Percentiles rank a stretch among this genome's conserved stretches.
phyloP scores from a whole-genome alignment of 2,797 vertebrate species.

The Syngnathus acus region DNA sequence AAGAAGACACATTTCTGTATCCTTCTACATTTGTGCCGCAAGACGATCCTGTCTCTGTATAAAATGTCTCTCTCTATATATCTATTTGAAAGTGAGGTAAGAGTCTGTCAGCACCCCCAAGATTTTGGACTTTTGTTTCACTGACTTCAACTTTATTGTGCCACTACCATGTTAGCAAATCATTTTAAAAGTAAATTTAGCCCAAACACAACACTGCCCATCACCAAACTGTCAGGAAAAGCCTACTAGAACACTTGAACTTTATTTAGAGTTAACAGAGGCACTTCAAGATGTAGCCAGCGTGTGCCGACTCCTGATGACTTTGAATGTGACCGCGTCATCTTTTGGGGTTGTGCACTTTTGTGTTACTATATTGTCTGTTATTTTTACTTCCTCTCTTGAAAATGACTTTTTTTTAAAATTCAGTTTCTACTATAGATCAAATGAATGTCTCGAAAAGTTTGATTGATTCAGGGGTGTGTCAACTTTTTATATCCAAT shows the following conservation, averaged over 20 bases:
- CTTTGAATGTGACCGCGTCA: neutral
- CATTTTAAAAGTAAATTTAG: too few relatives aligned
- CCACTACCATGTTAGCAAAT: too few relatives aligned
- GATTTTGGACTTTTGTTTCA: too few relatives aligned
- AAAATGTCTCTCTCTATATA: too few relatives aligned
- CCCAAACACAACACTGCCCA: too few relatives aligned
- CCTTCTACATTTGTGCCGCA: too few relatives aligned
- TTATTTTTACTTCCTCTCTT: neutral
- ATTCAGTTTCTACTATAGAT: neutral
- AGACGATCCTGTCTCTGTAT: too few relatives aligned
- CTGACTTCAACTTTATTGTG: too few relatives aligned
- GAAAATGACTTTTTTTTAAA: neutral
- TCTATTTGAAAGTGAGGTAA: too few relatives aligned
- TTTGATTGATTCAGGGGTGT: neutral
- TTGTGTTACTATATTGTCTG: neutral
- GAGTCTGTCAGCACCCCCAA: too few relatives aligned
- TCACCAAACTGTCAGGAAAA: neutral
- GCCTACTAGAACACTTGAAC: neutral
- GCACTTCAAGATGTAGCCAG: neutral
- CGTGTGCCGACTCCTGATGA: neutral
- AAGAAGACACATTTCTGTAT: too few relatives aligned
- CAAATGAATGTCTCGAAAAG: neutral
- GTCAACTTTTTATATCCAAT: constrained; percentile 15
- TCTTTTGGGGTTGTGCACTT: neutral
- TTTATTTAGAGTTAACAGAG: neutral